Base-by-base conservation (phyloP, 2,113 vertebrate genomes). In the Pomatorhinus ruficollis region DNA sequence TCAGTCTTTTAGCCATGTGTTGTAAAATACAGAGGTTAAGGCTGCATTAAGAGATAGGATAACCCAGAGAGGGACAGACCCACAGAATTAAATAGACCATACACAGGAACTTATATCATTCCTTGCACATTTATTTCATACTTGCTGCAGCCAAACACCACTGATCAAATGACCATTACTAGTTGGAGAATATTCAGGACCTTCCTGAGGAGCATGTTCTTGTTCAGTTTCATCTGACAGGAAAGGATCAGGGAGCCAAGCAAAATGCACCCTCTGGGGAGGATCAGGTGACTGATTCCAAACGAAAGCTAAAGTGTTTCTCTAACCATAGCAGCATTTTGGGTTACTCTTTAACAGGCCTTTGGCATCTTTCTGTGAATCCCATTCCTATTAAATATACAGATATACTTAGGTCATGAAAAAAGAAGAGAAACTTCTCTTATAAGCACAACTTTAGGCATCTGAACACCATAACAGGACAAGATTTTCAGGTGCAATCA, bases 41-140 rank as follows among this genome's bases (percentile, higher is more conserved):
- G 7, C 12, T 87, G 31, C 24, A 33, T 45, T 75, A 78, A 60
- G 5, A 87, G 23, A 27, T 7, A 52, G 5, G 10, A 24, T 25
- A 40, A 47, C 10, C 15, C 30, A 71, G 52, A 87, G 27, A 79
- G 8, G 35, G 5, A 12, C 0, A 4, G 8, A 54, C 33, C 21
- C 44, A 64, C 15, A 1, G 0, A 65, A 57, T 27, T 3, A 65
- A 89, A 59, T 1, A 61, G n/a, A 23, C 0, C 0, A 17, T 54
- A 17, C 7, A 35, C 17, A 83, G 14, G 12, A 52, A 11, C 8
- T 69, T 37, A 22, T 17, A 17, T 49, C 9, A 50, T 65, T 76
- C 28, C 12, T 44, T 45, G 18, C 3, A 45, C 23, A 19, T 30
- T 72, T 35, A 42, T 69, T 92, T 69, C 15, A 12, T 8, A 31